phyloP scores from a whole-genome alignment of 2,888 invertebrate species.

The Euphydryas editha region DNA sequence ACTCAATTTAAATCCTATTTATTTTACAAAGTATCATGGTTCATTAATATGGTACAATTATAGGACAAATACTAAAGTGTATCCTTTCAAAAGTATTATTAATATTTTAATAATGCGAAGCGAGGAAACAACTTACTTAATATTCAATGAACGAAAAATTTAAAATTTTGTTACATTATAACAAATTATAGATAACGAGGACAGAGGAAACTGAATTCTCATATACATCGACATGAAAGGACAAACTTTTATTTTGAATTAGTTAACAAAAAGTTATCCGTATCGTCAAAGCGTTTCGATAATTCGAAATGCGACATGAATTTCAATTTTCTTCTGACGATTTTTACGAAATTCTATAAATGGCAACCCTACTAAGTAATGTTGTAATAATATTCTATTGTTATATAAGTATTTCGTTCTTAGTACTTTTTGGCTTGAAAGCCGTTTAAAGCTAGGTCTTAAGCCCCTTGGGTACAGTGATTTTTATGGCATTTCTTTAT shows the following conservation, averaged over 20 bases:
- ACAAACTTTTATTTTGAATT: background rate
- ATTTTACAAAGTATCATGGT: no score
- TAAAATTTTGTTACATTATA: background rate
- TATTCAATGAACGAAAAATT: background rate
- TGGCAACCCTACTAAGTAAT: background rate
- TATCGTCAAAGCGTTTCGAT: background rate
- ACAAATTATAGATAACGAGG: background rate
- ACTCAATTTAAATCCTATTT: no score
- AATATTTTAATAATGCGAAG: background rate
- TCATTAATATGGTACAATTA: no score
- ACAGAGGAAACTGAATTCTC: background rate
- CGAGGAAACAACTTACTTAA: background rate
- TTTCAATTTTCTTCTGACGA: background rate
- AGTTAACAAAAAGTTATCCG: background rate
- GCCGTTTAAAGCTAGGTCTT: no score
- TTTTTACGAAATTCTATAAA: background rate
- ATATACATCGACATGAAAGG: background rate
- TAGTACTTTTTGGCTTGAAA: no score
- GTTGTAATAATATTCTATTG: no score
- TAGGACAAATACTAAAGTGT: no score
- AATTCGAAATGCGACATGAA: background rate
- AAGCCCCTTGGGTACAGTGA: no score
- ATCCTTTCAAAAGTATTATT: no score
- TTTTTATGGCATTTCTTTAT: no score
- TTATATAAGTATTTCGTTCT: no score